A percentile compares a stretch with the other conserved stretches of the same genome.
Conservation (phyloP, 2,113 vertebrate species). For the Apistogramma diplotaenia region DNA sequence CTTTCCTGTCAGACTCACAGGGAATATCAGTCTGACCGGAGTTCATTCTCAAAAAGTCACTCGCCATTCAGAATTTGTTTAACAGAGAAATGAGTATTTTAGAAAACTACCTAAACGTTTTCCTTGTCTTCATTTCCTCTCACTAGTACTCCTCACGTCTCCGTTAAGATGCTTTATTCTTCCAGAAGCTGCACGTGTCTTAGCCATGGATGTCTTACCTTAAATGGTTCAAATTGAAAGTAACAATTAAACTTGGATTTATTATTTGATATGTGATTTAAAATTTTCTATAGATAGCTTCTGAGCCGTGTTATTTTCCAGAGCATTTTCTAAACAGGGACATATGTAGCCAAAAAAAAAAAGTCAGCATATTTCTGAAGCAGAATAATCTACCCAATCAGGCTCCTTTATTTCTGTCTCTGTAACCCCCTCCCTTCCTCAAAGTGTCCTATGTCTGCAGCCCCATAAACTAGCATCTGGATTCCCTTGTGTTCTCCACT, state of each 20-base stretch:
- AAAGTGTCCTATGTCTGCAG: slow-evolving; percentile 54
- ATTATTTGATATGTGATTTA: not conserved
- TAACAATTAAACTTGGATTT: not conserved
- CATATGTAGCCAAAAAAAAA: not conserved
- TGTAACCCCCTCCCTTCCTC: slow-evolving; percentile 4
- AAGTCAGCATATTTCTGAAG: not conserved
- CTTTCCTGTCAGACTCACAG: slow-evolving; percentile 29
- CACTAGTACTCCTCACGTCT: not conserved
- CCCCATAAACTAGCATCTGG: slow-evolving; percentile 57
- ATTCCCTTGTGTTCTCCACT: slow-evolving; percentile 66
- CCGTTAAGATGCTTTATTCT: not conserved
- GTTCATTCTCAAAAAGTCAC: not conserved
- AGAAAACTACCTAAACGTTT: not conserved
- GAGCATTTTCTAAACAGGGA: not conserved
- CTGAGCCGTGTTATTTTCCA: not conserved
- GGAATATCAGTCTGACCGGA: not conserved
- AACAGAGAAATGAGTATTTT: not conserved
- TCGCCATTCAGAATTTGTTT: not conserved
- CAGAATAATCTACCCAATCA: slow-evolving; percentile 13
- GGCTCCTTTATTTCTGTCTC: slow-evolving; percentile 43
- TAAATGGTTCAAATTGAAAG: not conserved
- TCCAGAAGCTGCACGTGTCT: too few relatives aligned
- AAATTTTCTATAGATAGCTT: not conserved
- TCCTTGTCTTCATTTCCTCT: not conserved
- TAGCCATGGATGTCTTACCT: not conserved